Conservation (phyloP, 1,140 invertebrate genomes). For the Pseudomyrmex pallidus region DNA sequence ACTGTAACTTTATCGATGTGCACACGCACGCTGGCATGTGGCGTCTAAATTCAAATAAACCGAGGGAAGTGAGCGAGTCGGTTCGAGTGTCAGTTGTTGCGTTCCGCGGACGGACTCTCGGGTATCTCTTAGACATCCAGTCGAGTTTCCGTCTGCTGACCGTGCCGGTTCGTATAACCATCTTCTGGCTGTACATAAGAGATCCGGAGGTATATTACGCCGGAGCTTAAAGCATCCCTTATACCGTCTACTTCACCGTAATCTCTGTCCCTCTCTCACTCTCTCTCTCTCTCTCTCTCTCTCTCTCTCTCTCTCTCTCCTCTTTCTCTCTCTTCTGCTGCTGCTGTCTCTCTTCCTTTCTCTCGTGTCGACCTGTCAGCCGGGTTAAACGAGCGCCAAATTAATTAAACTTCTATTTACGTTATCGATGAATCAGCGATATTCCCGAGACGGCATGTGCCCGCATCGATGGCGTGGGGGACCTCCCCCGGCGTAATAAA, state of each 20-base stretch:
- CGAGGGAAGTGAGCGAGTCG: background rate
- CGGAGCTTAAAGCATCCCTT: slow-evolving; percentile 76
- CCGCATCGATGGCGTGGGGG: slow-evolving; percentile 58
- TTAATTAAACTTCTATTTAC: slow-evolving; percentile 85
- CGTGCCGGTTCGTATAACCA: slow-evolving; percentile 61
- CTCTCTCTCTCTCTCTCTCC: background rate
- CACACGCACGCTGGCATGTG: background rate
- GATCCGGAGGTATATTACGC: slow-evolving; percentile 73
- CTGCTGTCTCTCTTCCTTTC: slow-evolving; percentile 43
- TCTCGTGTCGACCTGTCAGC: slow-evolving; percentile 79
- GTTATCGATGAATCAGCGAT: slow-evolving; percentile 84
- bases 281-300: background rate
- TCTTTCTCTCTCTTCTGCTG: background rate
- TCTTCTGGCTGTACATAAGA: slow-evolving; percentile 54
- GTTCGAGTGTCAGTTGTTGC: slow-evolving; percentile 18
- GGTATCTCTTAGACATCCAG: slow-evolving; percentile 23
- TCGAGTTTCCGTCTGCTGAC: slow-evolving; percentile 70
- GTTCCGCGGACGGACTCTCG: background rate
- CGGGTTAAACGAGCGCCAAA: slow-evolving; percentile 83
- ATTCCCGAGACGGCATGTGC: slow-evolving; percentile 66
- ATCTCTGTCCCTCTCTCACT: slow-evolving; percentile 69
- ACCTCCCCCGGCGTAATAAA: slow-evolving; percentile 74
- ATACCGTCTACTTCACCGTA: slow-evolving; percentile 72
- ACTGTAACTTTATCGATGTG: background rate
- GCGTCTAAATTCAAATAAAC: slow-evolving; percentile 8